These are phyloP conservation scores for Leucopsar rothschildi DNA, from an alignment of 2,113 vertebrate species.

Conservation along the genomic window DNA sequence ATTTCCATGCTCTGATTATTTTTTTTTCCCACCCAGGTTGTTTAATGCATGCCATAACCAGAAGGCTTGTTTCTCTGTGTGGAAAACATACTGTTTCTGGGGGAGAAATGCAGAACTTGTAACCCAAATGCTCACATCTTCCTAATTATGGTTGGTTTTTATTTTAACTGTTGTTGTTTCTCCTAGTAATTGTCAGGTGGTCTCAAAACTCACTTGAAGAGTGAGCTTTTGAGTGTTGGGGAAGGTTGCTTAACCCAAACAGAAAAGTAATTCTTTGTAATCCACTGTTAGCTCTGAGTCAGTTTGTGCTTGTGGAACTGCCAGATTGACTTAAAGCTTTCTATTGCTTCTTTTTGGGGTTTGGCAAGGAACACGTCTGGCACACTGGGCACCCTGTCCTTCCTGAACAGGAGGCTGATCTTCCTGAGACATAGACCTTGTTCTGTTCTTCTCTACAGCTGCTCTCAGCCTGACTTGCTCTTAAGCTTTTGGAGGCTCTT, in stretches of 20 bases:
- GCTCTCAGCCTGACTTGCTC: background rate
- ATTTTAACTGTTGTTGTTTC: background rate
- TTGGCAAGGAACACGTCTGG: background rate
- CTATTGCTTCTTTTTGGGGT: background rate
- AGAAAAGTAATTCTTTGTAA: constrained; percentile 9
- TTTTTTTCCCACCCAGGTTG: background rate
- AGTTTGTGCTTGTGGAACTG: constrained; percentile 1
- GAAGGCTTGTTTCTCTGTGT: background rate
- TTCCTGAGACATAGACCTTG: constrained; percentile 38
- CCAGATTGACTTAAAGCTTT: constrained; percentile 14
- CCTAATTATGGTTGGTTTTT: background rate
- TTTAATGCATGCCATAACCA: background rate
- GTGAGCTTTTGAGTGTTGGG: background rate
- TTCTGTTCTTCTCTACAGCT: constrained; percentile 3
- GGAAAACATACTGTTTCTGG: background rate
- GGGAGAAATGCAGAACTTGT: background rate
- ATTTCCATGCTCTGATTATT: constrained; percentile 14
- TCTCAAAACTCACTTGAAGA: background rate
- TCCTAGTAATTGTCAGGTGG: background rate
- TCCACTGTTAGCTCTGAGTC: background rate
- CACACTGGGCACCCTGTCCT: background rate
- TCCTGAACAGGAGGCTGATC: constrained; percentile 40
- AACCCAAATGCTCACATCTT: background rate
- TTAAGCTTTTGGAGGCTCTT: background rate
- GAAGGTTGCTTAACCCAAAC: background rate